A percentile compares a stretch with the other conserved stretches of the same genome.
phyloP scores from a whole-genome alignment of 2,797 vertebrate genomes.

The Podarcis lilfordi region DNA sequence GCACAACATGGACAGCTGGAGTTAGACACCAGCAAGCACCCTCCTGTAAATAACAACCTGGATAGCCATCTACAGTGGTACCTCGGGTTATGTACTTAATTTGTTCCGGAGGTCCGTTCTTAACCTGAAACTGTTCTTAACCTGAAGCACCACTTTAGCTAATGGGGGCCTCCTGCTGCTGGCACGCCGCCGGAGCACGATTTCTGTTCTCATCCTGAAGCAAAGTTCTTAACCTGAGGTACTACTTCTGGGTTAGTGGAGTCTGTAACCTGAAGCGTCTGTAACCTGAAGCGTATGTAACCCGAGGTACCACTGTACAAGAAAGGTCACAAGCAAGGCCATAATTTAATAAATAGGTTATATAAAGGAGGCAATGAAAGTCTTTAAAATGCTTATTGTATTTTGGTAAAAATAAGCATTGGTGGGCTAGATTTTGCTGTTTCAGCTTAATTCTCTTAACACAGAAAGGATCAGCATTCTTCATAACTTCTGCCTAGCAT shows the following conservation, averaged over 20 bases:
- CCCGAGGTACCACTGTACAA: neutral
- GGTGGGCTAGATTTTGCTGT: slow-evolving; percentile 44
- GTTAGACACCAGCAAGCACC: slow-evolving; percentile 10
- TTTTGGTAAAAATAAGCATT: slow-evolving; percentile 18
- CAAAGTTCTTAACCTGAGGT: too few species aligned
- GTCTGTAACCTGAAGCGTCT: too few species aligned
- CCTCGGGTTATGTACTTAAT: too few species aligned
- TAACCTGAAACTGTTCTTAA: too few species aligned
- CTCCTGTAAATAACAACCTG: slow-evolving; percentile 13
- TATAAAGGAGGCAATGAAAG: slow-evolving; percentile 41
- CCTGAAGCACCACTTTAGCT: too few species aligned
- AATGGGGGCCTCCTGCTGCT: too few species aligned
- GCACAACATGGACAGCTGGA: neutral
- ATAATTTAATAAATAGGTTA: slow-evolving; percentile 38
- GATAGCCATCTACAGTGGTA: neutral
- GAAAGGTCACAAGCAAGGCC: slow-evolving; percentile 54
- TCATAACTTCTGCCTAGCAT: slow-evolving; percentile 50
- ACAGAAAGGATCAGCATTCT: slow-evolving; percentile 52
- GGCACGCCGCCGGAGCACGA: accelerated
- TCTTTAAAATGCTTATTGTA: slow-evolving; percentile 40
- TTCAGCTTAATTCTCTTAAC: slow-evolving; percentile 49
- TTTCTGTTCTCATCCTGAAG: too few species aligned
- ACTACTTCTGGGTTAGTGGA: too few species aligned
- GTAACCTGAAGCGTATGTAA: too few species aligned
- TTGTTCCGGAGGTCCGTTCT: too few species aligned